Conservation (phyloP, 37 sponge, comb jelly and placozoan species). For the Spongilla lacustris region DNA sequence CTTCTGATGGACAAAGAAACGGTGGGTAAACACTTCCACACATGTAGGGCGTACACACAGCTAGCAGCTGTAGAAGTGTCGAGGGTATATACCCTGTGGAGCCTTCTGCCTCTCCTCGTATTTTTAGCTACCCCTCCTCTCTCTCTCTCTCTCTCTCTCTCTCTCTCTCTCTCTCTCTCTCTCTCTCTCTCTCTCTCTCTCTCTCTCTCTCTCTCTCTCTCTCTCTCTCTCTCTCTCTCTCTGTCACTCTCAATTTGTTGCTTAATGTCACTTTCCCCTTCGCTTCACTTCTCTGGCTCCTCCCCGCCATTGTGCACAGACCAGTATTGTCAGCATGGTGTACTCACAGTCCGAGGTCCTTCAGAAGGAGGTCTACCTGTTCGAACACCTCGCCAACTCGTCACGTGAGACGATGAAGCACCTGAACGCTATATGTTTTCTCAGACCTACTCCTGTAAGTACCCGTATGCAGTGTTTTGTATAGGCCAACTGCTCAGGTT, state of each 20-base stretch:
- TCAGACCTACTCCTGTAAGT: slow-evolving; percentile 87
- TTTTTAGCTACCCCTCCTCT: neutral
- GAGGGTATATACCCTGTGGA: no score
- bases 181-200: slow-evolving; percentile 49
- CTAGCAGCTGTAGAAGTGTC: no score
- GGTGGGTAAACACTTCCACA: slow-evolving; percentile 13
- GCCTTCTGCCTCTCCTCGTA: neutral
- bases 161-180: slow-evolving; percentile 47
- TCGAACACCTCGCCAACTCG: slow-evolving; percentile 78
- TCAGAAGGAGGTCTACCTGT: slow-evolving; percentile 97
- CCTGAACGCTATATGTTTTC: slow-evolving; percentile 91
- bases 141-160: slow-evolving; percentile 17
- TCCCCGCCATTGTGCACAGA: slow-evolving; percentile 32
- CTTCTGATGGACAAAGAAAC: slow-evolving; percentile 94
- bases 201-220: slow-evolving; percentile 49
- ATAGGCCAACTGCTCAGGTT: no score
- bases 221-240: slow-evolving; percentile 49
- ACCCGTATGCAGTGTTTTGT: neutral
- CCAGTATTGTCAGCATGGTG: slow-evolving; percentile 85
- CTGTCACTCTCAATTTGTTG: neutral
- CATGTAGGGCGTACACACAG: no score
- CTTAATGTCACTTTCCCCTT: neutral
- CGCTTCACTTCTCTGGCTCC: no score
- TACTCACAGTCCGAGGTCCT: slow-evolving; percentile 96
- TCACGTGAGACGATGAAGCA: slow-evolving; percentile 94